Base-by-base conservation (phyloP, 1,140 invertebrate species). In the Littorina saxatilis region DNA sequence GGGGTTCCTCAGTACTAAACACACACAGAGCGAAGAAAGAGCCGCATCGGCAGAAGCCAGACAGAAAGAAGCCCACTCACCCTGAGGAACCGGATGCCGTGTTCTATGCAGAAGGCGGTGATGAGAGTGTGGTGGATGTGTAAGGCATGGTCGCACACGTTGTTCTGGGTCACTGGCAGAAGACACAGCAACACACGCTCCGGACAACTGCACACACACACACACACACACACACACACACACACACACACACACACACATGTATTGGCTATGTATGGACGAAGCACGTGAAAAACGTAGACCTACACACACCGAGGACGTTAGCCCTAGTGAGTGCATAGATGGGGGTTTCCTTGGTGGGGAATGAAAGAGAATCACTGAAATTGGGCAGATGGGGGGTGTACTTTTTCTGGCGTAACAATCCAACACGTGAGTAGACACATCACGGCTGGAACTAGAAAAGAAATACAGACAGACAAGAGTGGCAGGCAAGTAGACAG, bases 81-180 rank as follows among this genome's bases (percentile, higher is more conserved):
- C 72, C 27, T 80, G n/a, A 82, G 61, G 32, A 79, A 72, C 5
- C 77, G 43, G 52, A 82, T 90, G 47, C 88, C 89, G 74, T 91
- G 88, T 78, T 91, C 91, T 84, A 84, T 83, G 79, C 91, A 91
- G 83, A 90, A 91, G 27, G 91, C 90, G 40, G 88, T 87, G 58
- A 91, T 90, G 2, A 91, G 86, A 17, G 87, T 91, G 75, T 90
- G 88, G 32, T 91, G 88, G 40, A 91, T 91, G 55, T 89, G 83
- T n/a, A 89, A 79, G 0, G 89, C 80, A 2, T 89, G 84, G 79
- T 91, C 88, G 58, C 88, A 86, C 32, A 82, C 79, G 29, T 84
- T 75, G 4, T 43, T 61, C 3, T 72, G 72, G 0, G 84, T 76
- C 37, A 83, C 86, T 0, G 91, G 91, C 29, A 91, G 80, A 20